phyloP scores from a whole-genome alignment of 1,140 invertebrate species.

The Euborellia annulipes region DNA sequence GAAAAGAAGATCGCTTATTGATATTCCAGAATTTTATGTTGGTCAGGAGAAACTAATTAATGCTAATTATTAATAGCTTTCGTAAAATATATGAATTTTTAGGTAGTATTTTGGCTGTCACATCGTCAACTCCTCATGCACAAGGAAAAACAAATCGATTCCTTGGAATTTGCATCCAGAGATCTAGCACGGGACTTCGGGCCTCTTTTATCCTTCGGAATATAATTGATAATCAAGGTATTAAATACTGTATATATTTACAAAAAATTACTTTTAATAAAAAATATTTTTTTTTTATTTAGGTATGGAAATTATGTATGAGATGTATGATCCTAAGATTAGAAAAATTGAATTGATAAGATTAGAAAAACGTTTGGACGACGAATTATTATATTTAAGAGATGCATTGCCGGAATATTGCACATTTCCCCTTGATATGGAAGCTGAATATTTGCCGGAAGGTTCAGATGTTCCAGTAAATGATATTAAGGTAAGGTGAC shows the following conservation, averaged over 20 bases:
- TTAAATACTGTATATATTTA: conserved; percentile 5
- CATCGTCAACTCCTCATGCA: conserved; percentile 74
- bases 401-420: conserved; percentile 89
- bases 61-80: background rate
- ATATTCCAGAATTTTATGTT: conserved; percentile 96
- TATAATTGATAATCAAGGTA: conserved; percentile 74
- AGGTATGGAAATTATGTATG: conserved; percentile 77
- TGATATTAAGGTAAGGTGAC: conserved; percentile 56
- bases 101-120: conserved; percentile 84
- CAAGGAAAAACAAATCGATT: conserved; percentile 75
- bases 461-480: conserved; percentile 74
- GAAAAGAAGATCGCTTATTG: conserved; percentile 57
- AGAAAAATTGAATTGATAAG: conserved; percentile 76
- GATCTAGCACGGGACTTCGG: conserved; percentile 61
- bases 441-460: conserved; percentile 59
- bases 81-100: conserved; percentile 13
- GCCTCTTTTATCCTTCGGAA: conserved; percentile 82
- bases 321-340: conserved; percentile 89
- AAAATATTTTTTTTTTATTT: conserved; percentile 16
- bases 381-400: conserved; percentile 75
- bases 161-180: conserved; percentile 90
- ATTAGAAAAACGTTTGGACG: conserved; percentile 87
- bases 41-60: conserved; percentile 38
- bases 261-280: conserved; percentile 7
- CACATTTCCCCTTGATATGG: conserved; percentile 87